Conservation (phyloP, 2,797 vertebrate genomes). For the Podarcis siculus region DNA sequence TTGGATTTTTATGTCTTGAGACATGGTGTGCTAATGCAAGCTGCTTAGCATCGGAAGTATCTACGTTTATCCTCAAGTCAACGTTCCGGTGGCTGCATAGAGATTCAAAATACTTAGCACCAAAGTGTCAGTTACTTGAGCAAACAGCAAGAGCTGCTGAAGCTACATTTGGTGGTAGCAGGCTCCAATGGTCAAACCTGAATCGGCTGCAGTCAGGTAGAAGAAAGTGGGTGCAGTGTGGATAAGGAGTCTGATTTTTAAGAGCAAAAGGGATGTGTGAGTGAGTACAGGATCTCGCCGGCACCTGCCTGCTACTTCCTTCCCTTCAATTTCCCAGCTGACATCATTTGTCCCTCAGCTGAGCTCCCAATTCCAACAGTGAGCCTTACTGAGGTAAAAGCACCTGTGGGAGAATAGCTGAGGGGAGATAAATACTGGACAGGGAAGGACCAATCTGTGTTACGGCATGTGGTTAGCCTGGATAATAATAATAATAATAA, state of each 20-base stretch:
- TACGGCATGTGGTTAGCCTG: no score
- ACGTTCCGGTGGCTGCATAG: not conserved
- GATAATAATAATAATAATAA: no score
- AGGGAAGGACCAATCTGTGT: no score
- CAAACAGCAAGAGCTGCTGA: not conserved
- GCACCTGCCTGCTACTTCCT: not conserved
- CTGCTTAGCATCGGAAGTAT: not conserved
- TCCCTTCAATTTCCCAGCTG: not conserved
- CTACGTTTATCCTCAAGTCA: not conserved
- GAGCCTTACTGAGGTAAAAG: not conserved
- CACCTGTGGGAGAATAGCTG: not conserved
- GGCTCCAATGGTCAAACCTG: not conserved
- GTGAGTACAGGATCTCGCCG: not conserved
- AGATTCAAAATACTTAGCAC: not conserved
- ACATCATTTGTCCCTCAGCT: not conserved
- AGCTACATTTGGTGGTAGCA: not conserved
- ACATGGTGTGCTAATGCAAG: not conserved
- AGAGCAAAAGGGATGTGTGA: not conserved
- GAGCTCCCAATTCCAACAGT: no score
- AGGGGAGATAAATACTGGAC: no score
- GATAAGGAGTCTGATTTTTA: not conserved
- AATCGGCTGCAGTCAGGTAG: not conserved
- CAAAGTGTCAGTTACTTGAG: not conserved
- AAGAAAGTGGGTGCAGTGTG: not conserved
- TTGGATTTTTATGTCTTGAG: not conserved